Percentiles rank a stretch among this genome's conserved stretches.
Conservation (phyloP, 2,888 invertebrate species). For the Apamea epomidion region DNA sequence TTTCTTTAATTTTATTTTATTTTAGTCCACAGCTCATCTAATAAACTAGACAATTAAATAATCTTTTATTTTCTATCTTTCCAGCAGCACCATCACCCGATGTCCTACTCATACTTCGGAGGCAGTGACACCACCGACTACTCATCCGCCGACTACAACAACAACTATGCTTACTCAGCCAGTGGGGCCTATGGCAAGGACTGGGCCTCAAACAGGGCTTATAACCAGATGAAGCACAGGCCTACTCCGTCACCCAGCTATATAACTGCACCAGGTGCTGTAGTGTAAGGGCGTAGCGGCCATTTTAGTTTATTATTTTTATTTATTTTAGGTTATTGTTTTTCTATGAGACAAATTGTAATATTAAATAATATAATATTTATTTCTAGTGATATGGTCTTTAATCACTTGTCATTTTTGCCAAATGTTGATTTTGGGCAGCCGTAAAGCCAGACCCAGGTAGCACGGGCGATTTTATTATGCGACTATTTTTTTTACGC, state of each 20-base stretch:
- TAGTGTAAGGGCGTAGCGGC: constrained; percentile 67
- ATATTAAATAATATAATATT: neutral
- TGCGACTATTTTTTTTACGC: neutral
- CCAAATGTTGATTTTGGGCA: neutral
- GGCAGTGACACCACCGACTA: constrained; percentile 82
- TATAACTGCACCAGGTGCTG: constrained; percentile 84
- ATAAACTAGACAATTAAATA: neutral
- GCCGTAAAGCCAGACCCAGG: neutral
- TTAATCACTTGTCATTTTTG: neutral
- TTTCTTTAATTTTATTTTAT: neutral
- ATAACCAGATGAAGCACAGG: constrained; percentile 81
- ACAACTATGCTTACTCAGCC: constrained; percentile 82
- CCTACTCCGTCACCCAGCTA: constrained; percentile 81
- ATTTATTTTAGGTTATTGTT: neutral
- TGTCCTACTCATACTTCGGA: constrained; percentile 85
- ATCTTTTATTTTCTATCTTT: neutral
- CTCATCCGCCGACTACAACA: constrained; percentile 83
- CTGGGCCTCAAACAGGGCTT: constrained; percentile 88
- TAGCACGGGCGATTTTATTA: neutral
- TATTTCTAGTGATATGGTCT: neutral
- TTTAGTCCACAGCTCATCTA: neutral
- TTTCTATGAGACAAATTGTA: neutral
- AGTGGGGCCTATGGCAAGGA: constrained; percentile 85
- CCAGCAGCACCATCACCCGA: constrained; percentile 81
- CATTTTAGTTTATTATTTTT: neutral